Percentiles rank a stretch among this genome's conserved stretches.
Conservation (phyloP, 2,888 invertebrate species). For the Stegophylla sp. region DNA sequence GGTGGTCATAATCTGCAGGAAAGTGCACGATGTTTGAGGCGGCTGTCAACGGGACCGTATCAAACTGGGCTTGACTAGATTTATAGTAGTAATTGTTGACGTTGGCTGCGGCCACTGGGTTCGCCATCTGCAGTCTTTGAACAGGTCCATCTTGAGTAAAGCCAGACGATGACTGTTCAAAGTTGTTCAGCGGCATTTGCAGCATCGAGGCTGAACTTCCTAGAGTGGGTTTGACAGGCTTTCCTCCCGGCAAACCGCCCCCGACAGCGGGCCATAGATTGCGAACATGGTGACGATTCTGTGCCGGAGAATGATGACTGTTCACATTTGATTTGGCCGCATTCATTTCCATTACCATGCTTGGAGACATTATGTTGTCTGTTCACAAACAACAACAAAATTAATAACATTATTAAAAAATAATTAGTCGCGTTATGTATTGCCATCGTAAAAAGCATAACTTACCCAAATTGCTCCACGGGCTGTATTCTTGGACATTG, state of each 20-base stretch:
- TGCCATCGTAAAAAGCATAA: not conserved
- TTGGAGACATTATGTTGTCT: slow-evolving; percentile 36
- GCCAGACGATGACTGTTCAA: slow-evolving; percentile 33
- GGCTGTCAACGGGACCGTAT: no score
- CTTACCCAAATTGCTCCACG: slow-evolving; percentile 48
- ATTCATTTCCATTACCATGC: slow-evolving; percentile 35
- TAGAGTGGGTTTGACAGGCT: slow-evolving; percentile 23
- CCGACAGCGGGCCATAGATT: slow-evolving; percentile 49
- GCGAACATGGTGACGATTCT: slow-evolving; percentile 23
- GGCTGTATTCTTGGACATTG: slow-evolving; percentile 47
- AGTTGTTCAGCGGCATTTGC: slow-evolving; percentile 6
- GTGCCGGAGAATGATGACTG: not conserved
- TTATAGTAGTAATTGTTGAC: slow-evolving; percentile 32
- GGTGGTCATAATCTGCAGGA: not conserved
- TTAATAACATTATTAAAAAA: not conserved
- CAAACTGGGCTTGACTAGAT: slow-evolving; percentile 47
- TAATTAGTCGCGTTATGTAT: not conserved
- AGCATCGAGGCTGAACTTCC: not conserved
- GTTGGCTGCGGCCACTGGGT: not conserved
- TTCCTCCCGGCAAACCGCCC: slow-evolving; percentile 51
- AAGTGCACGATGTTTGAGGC: not conserved
- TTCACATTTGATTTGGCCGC: not conserved
- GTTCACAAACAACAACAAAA: not conserved
- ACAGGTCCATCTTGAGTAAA: not conserved
- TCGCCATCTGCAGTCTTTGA: not conserved